These are phyloP conservation scores for Aspidiotus rigidus DNA, from an alignment of 2,888 invertebrate genomes.

Conservation along the genomic window DNA sequence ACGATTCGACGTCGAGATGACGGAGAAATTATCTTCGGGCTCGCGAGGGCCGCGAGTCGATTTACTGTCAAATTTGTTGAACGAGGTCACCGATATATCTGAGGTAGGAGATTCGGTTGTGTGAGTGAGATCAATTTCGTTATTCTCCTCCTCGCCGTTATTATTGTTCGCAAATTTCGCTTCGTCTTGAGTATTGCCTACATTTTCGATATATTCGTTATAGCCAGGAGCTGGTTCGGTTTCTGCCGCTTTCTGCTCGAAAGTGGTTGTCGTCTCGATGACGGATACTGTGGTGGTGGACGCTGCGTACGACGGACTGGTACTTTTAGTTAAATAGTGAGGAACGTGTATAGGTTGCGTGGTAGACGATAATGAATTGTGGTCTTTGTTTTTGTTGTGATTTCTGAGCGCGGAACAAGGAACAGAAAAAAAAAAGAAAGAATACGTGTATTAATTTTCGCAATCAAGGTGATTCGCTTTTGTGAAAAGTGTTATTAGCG, in stretches of 20 bases:
- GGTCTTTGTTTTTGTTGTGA: constrained; percentile 19
- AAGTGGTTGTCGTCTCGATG: constrained; percentile 14
- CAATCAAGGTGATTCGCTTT: not conserved
- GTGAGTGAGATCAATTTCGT: constrained; percentile 32
- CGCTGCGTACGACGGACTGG: constrained; percentile 22
- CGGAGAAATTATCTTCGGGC: not conserved
- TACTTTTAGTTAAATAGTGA: constrained; percentile 24
- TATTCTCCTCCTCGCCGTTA: constrained; percentile 22
- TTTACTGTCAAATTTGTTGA: not conserved
- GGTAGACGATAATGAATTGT: constrained; percentile 25
- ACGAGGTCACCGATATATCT: constrained; percentile 14
- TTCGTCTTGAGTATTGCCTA: constrained; percentile 10
- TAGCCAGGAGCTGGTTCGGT: constrained; percentile 17
- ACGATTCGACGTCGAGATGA: constrained; percentile 11
- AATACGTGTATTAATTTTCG: not conserved
- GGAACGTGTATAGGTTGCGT: constrained; percentile 22
- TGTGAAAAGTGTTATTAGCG: not conserved
- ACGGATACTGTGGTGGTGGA: constrained; percentile 5
- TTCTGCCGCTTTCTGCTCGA: constrained; percentile 31
- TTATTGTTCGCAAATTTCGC: constrained; percentile 1
- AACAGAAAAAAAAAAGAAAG: not conserved
- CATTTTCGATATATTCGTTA: constrained; percentile 16
- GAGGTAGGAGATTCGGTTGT: constrained; percentile 29
- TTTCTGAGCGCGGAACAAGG: constrained; percentile 5
- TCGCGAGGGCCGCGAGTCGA: not conserved